phyloP scores from a whole-genome alignment of 2,113 vertebrate genomes.

The Morone saxatilis region DNA sequence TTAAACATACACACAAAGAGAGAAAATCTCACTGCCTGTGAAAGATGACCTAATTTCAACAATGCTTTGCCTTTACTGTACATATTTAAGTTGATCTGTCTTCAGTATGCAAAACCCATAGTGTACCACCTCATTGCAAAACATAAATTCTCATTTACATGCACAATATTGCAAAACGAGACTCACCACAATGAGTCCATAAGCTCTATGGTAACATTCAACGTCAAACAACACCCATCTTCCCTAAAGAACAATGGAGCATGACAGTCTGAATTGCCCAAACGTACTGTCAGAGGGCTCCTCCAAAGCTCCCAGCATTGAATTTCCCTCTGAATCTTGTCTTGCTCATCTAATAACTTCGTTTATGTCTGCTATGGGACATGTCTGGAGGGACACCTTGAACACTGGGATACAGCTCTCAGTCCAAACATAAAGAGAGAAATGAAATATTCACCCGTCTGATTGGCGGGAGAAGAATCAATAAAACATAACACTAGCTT shows the following conservation, averaged over 20 bases:
- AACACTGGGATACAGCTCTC: slow-evolving; percentile 72
- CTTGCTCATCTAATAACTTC: slow-evolving; percentile 79
- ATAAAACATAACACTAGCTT: slow-evolving; percentile 80
- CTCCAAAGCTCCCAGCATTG: slow-evolving; percentile 47
- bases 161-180: slow-evolving; percentile 52
- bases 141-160: slow-evolving; percentile 75
- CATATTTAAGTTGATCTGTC: slow-evolving; percentile 74
- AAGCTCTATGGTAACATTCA: slow-evolving; percentile 62
- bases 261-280: slow-evolving; percentile 67
- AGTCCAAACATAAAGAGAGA: slow-evolving; percentile 77
- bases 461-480: slow-evolving; percentile 82
- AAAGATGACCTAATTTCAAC: slow-evolving; percentile 78
- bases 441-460: slow-evolving; percentile 79
- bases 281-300: slow-evolving; percentile 63
- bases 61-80: slow-evolving; percentile 69
- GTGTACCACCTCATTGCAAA: slow-evolving; percentile 49
- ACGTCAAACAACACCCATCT: slow-evolving; percentile 65
- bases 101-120: slow-evolving; percentile 69
- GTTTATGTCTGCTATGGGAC: slow-evolving; percentile 78
- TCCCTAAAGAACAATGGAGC: slow-evolving; percentile 69
- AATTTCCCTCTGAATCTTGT: slow-evolving; percentile 68
- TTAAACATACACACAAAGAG: slow-evolving; percentile 60
- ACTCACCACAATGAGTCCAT: slow-evolving; percentile 37
- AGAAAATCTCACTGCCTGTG: slow-evolving; percentile 51
- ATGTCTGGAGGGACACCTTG: slow-evolving; percentile 76